phyloP scores from a whole-genome alignment of 2,113 vertebrate genomes.

The Lycocorax pyrrhopterus region DNA sequence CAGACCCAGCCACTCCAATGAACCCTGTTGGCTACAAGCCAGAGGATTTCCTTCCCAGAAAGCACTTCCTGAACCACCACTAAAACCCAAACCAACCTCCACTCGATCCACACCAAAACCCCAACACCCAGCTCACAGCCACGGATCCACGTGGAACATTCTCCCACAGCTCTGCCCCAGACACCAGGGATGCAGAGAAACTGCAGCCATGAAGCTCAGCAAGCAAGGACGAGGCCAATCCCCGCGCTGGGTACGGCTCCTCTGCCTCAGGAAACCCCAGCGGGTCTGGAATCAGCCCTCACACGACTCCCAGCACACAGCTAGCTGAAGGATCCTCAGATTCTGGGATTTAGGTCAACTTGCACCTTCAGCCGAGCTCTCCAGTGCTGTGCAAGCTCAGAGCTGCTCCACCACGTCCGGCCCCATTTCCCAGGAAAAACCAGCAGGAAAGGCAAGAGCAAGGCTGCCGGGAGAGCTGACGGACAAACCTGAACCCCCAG shows the following conservation, averaged over 20 bases:
- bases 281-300: fast-evolving
- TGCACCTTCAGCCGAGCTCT: background rate
- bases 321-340: background rate
- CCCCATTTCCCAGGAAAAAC: background rate
- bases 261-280: background rate
- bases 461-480: background rate
- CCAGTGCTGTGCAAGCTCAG: fast-evolving
- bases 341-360: background rate
- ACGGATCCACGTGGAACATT: fast-evolving
- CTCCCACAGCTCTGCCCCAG: background rate
- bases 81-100: background rate
- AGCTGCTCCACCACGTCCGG: background rate
- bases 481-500: background rate
- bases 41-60: background rate
- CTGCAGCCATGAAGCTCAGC: background rate
- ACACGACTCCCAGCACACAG: background rate
- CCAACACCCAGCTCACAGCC: background rate
- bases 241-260: fast-evolving
- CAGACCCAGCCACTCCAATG: background rate
- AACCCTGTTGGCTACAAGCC: background rate
- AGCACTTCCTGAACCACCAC: background rate
- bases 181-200: background rate
- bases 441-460: background rate
- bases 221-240: background rate
- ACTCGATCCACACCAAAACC: background rate